These are phyloP conservation scores for Chloroclystis v-ata DNA, from an alignment of 2,888 invertebrate genomes.

Conservation along the genomic window DNA sequence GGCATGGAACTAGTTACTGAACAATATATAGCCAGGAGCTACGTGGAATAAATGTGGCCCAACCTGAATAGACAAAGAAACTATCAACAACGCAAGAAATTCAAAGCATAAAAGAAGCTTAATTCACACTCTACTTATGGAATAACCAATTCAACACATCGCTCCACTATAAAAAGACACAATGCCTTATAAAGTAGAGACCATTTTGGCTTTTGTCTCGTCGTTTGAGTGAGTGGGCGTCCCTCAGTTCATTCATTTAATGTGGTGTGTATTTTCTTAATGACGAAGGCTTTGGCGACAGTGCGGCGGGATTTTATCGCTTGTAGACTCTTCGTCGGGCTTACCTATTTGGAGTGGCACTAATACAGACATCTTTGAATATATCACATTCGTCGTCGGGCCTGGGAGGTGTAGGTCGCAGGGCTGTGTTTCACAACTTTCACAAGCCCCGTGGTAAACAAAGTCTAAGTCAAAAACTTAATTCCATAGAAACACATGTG, in stretches of 20 bases:
- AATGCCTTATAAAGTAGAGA: constrained; percentile 40
- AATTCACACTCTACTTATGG: neutral
- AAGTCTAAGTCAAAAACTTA: no score
- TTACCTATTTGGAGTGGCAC: constrained; percentile 23
- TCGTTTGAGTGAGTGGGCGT: constrained; percentile 63
- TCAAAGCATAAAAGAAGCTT: neutral
- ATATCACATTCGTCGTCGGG: no score
- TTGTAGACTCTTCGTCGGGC: constrained; percentile 35
- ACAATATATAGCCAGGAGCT: no score
- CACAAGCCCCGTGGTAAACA: no score
- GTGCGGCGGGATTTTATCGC: constrained; percentile 41
- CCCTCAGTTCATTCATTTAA: constrained; percentile 64
- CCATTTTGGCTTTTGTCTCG: constrained; percentile 58
- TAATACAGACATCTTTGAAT: no score
- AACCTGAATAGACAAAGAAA: no score
- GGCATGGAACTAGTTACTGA: no score
- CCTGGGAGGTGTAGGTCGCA: no score
- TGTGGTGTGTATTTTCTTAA: constrained; percentile 59
- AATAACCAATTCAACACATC: constrained; percentile 27
- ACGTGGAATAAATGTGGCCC: no score
- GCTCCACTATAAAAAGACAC: constrained; percentile 24
- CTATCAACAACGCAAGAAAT: no score
- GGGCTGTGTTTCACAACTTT: no score
- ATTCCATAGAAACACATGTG: no score
- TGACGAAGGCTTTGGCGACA: constrained; percentile 54